phyloP scores from a whole-genome alignment of 2,797 vertebrate species.

The Spheniscus humboldti region DNA sequence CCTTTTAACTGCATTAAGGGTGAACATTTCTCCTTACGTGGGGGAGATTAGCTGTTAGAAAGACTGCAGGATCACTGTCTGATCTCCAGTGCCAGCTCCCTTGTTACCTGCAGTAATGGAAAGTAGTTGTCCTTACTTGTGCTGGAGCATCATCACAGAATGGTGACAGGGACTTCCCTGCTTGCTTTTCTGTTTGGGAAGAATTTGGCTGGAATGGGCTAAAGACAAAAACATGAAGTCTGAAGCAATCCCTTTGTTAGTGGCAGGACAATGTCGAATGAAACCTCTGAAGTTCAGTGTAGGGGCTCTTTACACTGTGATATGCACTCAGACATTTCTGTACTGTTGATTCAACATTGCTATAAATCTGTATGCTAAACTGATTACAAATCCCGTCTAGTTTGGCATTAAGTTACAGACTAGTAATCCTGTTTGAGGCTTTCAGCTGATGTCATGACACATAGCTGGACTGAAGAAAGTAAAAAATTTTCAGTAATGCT shows the following conservation, averaged over 20 bases:
- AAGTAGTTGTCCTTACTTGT: neutral
- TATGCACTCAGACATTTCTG: neutral
- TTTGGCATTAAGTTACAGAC: neutral
- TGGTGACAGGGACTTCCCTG: neutral
- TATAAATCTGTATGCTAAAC: neutral
- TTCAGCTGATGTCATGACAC: conserved; percentile 20
- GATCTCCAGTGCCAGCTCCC: neutral
- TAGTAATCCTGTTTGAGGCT: neutral
- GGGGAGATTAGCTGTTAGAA: neutral
- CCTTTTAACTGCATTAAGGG: neutral
- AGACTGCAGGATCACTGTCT: neutral
- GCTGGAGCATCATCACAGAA: neutral
- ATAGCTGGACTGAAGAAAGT: neutral
- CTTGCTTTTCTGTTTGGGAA: neutral
- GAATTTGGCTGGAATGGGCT: neutral
- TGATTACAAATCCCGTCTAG: neutral
- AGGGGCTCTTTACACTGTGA: neutral
- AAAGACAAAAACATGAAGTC: neutral
- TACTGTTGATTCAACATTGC: neutral
- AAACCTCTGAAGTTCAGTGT: neutral
- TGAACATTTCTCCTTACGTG: neutral
- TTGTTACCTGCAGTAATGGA: neutral
- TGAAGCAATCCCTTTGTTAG: neutral
- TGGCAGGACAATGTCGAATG: neutral
- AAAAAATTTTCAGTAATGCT: neutral